phyloP scores from a whole-genome alignment of 2,797 vertebrate species.

The Sylvia borin region DNA sequence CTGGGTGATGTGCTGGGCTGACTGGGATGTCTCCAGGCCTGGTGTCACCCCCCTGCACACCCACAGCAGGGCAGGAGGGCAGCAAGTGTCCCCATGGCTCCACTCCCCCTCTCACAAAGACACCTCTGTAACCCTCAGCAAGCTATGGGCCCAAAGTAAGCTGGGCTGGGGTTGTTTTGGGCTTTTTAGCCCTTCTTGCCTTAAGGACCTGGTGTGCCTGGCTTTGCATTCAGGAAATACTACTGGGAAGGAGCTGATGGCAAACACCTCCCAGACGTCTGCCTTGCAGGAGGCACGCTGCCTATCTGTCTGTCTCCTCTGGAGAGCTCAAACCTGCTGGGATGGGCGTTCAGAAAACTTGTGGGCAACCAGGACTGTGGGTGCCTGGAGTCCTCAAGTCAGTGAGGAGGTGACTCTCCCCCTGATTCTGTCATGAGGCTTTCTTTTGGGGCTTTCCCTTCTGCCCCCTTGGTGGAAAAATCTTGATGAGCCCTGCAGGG shows the following conservation, averaged over 20 bases:
- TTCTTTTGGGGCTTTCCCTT: background rate
- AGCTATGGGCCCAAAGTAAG: background rate
- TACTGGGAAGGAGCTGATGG: background rate
- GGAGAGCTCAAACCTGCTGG: background rate
- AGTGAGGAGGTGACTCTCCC: accelerated
- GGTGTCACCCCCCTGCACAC: background rate
- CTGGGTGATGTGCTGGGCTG: accelerated
- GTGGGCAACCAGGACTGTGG: background rate
- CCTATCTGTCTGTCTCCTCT: background rate
- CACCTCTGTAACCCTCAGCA: background rate
- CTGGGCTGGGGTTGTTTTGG: background rate
- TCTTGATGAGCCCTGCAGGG: background rate
- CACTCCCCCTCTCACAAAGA: accelerated
- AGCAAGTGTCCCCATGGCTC: accelerated
- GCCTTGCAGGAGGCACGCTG: background rate
- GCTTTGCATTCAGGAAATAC: too few species aligned
- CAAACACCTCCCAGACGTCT: background rate
- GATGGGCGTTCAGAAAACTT: background rate
- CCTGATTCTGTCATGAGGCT: accelerated
- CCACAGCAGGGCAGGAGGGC: background rate
- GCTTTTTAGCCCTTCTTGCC: background rate
- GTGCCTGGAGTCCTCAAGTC: background rate
- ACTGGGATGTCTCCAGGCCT: background rate
- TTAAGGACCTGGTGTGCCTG: background rate
- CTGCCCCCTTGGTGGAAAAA: background rate